A percentile compares a stretch with the other conserved stretches of the same genome.
Evolutionary conservation across 2,113 vertebrate genomes (phyloP).

Genomic region (Aptenodytes patagonicus): DNA sequence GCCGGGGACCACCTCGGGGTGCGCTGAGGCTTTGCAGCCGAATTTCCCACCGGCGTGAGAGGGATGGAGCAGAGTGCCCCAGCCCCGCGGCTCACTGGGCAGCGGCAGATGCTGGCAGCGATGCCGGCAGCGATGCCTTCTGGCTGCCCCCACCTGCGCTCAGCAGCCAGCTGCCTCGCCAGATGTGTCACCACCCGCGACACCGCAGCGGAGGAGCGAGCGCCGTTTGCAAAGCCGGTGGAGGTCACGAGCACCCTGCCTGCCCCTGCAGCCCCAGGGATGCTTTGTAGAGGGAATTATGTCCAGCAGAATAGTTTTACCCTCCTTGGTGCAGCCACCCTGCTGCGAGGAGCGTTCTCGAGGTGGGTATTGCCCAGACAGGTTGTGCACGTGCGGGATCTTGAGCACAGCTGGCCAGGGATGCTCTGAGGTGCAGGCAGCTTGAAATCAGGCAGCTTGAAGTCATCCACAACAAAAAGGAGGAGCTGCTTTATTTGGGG

Average conservation of each 20-base stretch:
- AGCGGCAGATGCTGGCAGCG: background rate
- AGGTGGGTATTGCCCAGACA: background rate
- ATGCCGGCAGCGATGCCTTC: background rate
- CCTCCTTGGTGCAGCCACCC: background rate
- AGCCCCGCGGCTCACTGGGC: background rate
- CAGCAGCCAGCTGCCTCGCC: background rate
- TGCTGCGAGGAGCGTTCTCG: fast-evolving
- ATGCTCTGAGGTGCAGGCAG: background rate
- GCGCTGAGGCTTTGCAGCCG: background rate
- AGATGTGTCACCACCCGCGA: background rate
- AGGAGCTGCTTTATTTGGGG: background rate
- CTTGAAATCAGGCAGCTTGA: background rate
- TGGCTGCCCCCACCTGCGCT: background rate
- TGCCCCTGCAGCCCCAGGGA: background rate
- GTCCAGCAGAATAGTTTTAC: background rate
- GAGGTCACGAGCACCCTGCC: background rate
- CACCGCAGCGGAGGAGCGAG: fast-evolving
- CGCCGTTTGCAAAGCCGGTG: fast-evolving
- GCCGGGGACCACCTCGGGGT: fast-evolving
- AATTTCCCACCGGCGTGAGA: fast-evolving
- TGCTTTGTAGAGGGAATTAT: background rate
- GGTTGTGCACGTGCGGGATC: fast-evolving
- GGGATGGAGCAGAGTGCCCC: background rate
- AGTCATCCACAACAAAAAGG: background rate
- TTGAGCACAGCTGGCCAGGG: fast-evolving